Evolutionary conservation across 2,113 vertebrate species (phyloP), one percentile per base, ranked within the genome.

Genomic region (Paralichthys olivaceus): DNA sequence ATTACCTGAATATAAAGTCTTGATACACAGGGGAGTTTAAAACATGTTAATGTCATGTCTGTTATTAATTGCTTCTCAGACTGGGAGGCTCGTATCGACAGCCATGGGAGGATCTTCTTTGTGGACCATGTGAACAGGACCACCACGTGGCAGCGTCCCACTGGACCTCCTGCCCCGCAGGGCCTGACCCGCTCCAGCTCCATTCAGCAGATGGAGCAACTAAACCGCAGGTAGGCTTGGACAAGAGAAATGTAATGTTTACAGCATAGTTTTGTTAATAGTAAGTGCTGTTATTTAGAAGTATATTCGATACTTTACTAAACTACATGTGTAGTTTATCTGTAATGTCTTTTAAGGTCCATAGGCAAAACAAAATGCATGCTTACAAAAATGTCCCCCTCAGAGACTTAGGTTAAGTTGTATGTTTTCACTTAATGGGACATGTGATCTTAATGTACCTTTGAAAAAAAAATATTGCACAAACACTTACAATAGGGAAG

Each of bases 191-290:
- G 97, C 55, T 99, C 98, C 19, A 98, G 96, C 92, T 99, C 98
- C 85, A 99, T 98, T 28, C 98, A 98, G 93, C 98, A 99, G 81
- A 99, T 99, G 98, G 98, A 99, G 79, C 98, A 99, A 90, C 95
- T 99, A 77, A 99, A 99, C 89, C 96, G 98, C 89, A 96, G 98
- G 98, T 98, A 59, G 13, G 70, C 15, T 59, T 69, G 23, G 15
- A 59, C 13, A 8, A 58, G 20, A 53, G 49, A n/a, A 53, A 53
- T 53, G 49, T 8, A n/a, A n/a, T 23, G 22, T 20, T 2, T 20
- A 19, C 49, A 20, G 20, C 19, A 51, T n/a, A 7, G 20, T n/a
- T 20, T n/a, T 51, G 2, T 51, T 8, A 6, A 51, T 8, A n/a
- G 49, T 51, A 8, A 51, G 43, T 47, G 17, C 37, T 40, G 37